Conservation (phyloP, 2,113 vertebrate species). For the Sturnus vulgaris region DNA sequence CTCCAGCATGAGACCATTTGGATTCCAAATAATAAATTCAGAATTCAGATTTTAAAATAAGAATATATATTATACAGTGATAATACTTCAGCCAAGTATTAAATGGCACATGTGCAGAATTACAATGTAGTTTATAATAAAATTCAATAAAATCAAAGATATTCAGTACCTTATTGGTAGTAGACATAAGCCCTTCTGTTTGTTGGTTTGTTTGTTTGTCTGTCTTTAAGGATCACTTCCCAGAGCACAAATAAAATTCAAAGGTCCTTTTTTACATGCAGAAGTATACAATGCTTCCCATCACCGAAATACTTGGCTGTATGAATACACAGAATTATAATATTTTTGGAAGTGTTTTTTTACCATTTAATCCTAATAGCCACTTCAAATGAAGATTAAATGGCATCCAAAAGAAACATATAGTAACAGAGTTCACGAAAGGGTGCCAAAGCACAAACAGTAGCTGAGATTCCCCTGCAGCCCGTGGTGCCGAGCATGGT, state of each 20-base stretch:
- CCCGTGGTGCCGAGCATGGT: rapidly evolving
- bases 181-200: background rate
- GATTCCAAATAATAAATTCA: background rate
- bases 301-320: background rate
- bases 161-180: background rate
- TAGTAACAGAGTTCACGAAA: background rate
- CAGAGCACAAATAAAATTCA: background rate
- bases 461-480: background rate
- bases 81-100: background rate
- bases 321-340: background rate
- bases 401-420: background rate
- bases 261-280: background rate
- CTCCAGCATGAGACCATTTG: background rate
- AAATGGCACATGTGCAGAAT: background rate
- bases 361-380: background rate
- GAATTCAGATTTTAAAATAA: background rate
- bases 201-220: background rate
- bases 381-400: background rate
- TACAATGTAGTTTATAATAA: background rate
- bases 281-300: background rate
- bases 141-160: background rate
- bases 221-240: background rate
- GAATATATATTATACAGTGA: background rate
- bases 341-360: background rate
- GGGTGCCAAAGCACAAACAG: background rate